Conservation (phyloP, 2,113 vertebrate species). For the Anguilla rostrata region DNA sequence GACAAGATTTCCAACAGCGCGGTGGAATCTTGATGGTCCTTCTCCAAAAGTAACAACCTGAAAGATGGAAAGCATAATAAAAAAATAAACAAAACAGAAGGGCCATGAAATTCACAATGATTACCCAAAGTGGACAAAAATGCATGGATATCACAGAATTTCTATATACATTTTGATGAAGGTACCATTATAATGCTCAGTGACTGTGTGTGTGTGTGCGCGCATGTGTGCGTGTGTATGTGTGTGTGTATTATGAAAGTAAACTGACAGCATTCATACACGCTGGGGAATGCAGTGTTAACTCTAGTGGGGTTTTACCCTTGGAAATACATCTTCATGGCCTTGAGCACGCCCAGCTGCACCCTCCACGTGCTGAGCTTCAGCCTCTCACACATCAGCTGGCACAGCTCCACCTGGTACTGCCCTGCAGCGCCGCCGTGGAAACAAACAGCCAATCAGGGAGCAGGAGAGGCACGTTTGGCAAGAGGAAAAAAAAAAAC, state of each 20-base stretch:
- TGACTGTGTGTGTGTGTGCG: background rate
- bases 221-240: no score
- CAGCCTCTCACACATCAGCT: slow-evolving; percentile 86
- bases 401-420: slow-evolving; percentile 84
- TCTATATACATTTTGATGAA: background rate
- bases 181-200: background rate
- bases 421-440: slow-evolving; percentile 66
- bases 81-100: background rate
- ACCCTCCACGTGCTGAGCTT: slow-evolving; percentile 95
- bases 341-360: slow-evolving; percentile 85
- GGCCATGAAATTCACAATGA: background rate
- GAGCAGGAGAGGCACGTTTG: background rate
- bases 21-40: slow-evolving; percentile 72
- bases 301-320: slow-evolving; percentile 66
- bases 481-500: no score
- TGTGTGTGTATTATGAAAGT: no score
- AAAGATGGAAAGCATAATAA: slow-evolving; percentile 35
- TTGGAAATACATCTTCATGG: slow-evolving; percentile 90
- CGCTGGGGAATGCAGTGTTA: background rate
- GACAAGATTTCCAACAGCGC: slow-evolving; percentile 83
- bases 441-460: background rate
- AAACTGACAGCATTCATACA: slow-evolving; percentile 1
- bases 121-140: background rate
- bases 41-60: slow-evolving; percentile 86
- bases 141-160: no score